A percentile compares a stretch with the other conserved stretches of the same genome.
These are phyloP conservation scores for Microctenopoma steveboyesi DNA, from an alignment of 2,797 vertebrate species.

Conservation along the genomic window DNA sequence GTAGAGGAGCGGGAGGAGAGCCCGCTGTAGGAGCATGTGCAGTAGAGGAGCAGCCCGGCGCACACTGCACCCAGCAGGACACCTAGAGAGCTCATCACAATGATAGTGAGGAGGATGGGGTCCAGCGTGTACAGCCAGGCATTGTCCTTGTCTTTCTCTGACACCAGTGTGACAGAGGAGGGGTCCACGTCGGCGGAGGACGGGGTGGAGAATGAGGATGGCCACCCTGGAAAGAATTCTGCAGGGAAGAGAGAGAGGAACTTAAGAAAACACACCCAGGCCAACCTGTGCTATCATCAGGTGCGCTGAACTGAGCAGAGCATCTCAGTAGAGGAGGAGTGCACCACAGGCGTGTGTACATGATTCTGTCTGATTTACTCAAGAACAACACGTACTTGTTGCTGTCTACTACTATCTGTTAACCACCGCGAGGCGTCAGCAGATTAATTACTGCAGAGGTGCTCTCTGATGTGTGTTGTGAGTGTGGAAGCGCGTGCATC, in stretches of 20 bases:
- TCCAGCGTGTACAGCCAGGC: conserved; percentile 95
- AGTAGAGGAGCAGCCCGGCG: conserved; percentile 94
- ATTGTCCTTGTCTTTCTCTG: conserved; percentile 93
- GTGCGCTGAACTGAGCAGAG: too few relatives aligned
- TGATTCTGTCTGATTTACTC: conserved; percentile 8
- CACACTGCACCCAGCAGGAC: conserved; percentile 94
- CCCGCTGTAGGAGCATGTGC: conserved; percentile 93
- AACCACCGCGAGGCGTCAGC: conserved; percentile 30
- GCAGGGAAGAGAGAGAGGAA: conserved; percentile 19
- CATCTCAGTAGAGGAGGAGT: not conserved
- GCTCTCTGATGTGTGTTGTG: conserved; percentile 7
- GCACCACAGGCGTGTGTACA: not conserved
- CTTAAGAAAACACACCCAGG: not conserved
- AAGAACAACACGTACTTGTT: conserved; percentile 6
- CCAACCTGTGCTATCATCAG: not conserved
- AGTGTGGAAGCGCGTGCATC: conserved; percentile 31
- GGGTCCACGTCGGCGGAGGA: conserved; percentile 84
- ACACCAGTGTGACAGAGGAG: conserved; percentile 84
- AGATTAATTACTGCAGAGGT: conserved; percentile 35
- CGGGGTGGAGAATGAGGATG: conserved; percentile 79
- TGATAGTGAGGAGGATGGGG: conserved; percentile 98
- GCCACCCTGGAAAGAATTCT: conserved; percentile 89
- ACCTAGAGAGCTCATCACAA: conserved; percentile 96
- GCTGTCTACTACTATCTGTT: conserved; percentile 8
- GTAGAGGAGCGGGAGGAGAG: conserved; percentile 95